These are phyloP conservation scores for Streptopelia turtur DNA, from an alignment of 2,797 vertebrate species.

Conservation along the genomic window DNA sequence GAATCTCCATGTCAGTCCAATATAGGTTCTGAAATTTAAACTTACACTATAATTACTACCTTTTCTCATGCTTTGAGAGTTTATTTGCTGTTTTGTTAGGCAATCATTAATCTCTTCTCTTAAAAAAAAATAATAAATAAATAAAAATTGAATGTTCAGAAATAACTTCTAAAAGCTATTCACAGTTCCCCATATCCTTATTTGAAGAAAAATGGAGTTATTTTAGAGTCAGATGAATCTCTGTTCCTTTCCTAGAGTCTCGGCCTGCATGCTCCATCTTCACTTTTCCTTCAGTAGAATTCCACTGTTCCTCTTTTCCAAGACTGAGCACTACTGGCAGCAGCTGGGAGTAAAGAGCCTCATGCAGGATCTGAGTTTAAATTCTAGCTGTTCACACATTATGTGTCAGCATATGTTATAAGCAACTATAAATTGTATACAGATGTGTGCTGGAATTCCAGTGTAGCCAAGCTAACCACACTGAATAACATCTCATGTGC, in stretches of 20 bases:
- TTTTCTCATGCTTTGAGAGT: background rate
- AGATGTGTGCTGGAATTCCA: slow-evolving; percentile 50
- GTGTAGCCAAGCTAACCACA: slow-evolving; percentile 27
- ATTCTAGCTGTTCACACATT: slow-evolving; percentile 39
- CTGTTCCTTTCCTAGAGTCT: background rate
- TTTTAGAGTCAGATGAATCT: background rate
- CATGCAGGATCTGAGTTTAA: slow-evolving; percentile 36
- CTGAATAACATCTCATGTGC: background rate
- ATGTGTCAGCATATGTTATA: slow-evolving; percentile 52
- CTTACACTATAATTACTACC: background rate
- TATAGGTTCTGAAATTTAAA: background rate
- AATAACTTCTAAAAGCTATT: background rate
- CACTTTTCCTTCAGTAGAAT: background rate
- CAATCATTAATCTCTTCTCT: background rate
- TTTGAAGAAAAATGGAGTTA: background rate
- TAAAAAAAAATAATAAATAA: background rate
- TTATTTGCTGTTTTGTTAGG: slow-evolving; percentile 22
- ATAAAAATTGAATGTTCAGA: background rate
- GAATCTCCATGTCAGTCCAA: background rate
- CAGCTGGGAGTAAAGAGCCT: slow-evolving; percentile 12
- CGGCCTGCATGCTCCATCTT: background rate
- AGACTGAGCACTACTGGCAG: background rate
- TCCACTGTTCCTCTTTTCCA: background rate
- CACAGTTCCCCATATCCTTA: background rate
- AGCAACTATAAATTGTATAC: slow-evolving; percentile 51